phyloP scores from a whole-genome alignment of 2,888 invertebrate species.

The Heliothis peltigera region DNA sequence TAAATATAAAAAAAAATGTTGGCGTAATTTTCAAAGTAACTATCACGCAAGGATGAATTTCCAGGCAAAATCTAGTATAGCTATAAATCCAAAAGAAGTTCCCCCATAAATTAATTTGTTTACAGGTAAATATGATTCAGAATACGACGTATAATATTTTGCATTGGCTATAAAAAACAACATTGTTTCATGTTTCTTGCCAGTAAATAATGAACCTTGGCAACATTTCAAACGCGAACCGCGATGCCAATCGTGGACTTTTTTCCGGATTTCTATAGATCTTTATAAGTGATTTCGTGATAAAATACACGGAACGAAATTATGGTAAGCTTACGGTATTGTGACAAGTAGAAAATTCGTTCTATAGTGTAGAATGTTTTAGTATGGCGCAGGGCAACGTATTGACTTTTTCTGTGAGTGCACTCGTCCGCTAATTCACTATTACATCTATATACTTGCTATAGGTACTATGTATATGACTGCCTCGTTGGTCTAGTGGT shows the following conservation, averaged over 20 bases:
- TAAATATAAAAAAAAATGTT: too few species aligned
- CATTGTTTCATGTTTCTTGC: conserved; percentile 1
- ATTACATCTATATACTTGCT: too few species aligned
- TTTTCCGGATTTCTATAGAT: background rate
- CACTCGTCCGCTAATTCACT: too few species aligned
- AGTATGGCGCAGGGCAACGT: too few species aligned
- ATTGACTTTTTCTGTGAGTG: too few species aligned
- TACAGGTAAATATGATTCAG: background rate
- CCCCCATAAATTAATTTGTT: background rate
- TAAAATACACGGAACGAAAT: conserved; percentile 2
- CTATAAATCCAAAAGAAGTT: background rate
- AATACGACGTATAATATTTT: background rate
- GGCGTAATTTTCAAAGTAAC: too few species aligned
- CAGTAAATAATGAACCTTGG: background rate
- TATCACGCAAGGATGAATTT: too few species aligned
- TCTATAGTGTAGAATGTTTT: background rate
- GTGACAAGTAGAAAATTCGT: background rate
- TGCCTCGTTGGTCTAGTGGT: too few species aligned
- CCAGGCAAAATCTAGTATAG: too few species aligned
- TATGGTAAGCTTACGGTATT: background rate
- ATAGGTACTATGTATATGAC: too few species aligned
- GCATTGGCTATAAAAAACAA: background rate
- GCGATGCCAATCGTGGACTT: background rate
- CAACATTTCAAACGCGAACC: background rate
- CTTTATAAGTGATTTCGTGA: background rate